Evolutionary conservation across 1,140 invertebrate genomes (phyloP).

Genomic region (Pararge aegeria): DNA sequence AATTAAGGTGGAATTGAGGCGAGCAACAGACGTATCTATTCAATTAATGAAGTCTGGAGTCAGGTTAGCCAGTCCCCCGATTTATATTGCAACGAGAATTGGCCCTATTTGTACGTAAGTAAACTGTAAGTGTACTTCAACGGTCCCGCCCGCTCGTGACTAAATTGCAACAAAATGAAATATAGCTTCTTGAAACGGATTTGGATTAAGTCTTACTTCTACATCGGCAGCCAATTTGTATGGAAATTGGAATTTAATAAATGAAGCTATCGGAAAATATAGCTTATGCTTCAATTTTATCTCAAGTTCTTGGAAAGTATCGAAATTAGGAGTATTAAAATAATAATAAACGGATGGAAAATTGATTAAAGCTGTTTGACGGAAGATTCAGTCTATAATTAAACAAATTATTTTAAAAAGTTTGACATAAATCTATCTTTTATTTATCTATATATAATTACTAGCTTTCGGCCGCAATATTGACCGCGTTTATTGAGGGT

Average conservation of each 20-base stretch:
- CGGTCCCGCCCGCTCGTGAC: constrained; percentile 35
- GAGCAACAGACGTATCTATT: constrained; percentile 70
- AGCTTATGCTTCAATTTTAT: not conserved
- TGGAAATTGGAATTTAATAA: constrained; percentile 16
- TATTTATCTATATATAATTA: no score
- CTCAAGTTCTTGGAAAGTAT: not conserved
- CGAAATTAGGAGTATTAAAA: not conserved
- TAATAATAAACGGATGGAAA: not conserved
- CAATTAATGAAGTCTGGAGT: constrained; percentile 69
- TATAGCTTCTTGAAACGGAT: constrained; percentile 41
- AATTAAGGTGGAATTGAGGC: constrained; percentile 69
- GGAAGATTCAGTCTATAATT: no score
- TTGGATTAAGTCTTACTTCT: constrained; percentile 29
- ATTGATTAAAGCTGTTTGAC: no score
- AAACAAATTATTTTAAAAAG: no score
- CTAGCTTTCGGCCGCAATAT: no score
- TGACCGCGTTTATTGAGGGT: no score
- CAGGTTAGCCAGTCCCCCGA: constrained; percentile 55
- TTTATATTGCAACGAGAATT: constrained; percentile 69
- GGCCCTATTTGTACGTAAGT: constrained; percentile 52
- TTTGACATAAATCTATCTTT: no score
- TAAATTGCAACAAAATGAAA: constrained; percentile 50
- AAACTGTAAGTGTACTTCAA: constrained; percentile 40
- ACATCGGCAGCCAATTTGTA: constrained; percentile 25
- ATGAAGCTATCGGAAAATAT: constrained; percentile 9